phyloP scores from a whole-genome alignment of 2,797 vertebrate species.

The Lepus townsendii region DNA sequence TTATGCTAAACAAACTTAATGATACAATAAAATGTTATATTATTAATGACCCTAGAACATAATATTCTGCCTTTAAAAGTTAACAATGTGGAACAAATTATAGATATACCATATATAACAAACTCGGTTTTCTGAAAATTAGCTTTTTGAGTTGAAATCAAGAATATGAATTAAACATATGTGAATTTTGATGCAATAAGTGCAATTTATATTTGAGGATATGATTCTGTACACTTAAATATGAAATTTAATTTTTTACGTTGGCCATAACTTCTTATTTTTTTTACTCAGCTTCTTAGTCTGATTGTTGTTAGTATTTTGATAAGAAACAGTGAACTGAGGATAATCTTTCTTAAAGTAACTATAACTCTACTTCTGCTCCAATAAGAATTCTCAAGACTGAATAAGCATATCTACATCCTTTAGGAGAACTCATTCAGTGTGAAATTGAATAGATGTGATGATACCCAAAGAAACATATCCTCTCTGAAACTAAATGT shows the following conservation, averaged over 20 bases:
- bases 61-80: conserved; percentile 62
- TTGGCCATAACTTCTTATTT: neutral
- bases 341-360: conserved; percentile 78
- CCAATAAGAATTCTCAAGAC: conserved; percentile 65
- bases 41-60: conserved; percentile 68
- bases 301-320: conserved; percentile 68
- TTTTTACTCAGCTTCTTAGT: conserved; percentile 27
- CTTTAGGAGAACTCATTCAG: conserved; percentile 68
- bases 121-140: neutral
- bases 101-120: neutral
- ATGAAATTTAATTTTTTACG: neutral
- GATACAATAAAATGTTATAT: neutral
- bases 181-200: neutral
- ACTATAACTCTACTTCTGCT: conserved; percentile 77
- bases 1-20: conserved; percentile 58
- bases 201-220: neutral
- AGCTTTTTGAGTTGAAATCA: neutral
- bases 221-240: conserved; percentile 26
- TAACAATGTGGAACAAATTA: conserved; percentile 33
- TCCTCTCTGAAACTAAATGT: conserved; percentile 59
- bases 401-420: conserved; percentile 67
- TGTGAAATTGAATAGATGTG: conserved; percentile 80
- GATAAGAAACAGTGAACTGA: conserved; percentile 74
- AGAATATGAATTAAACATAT: conserved; percentile 11
- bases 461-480: conserved; percentile 69